A percentile compares a stretch with the other conserved stretches of the same genome.
Conservation (phyloP, 2,113 vertebrate genomes). For the Ptyas mucosa region DNA sequence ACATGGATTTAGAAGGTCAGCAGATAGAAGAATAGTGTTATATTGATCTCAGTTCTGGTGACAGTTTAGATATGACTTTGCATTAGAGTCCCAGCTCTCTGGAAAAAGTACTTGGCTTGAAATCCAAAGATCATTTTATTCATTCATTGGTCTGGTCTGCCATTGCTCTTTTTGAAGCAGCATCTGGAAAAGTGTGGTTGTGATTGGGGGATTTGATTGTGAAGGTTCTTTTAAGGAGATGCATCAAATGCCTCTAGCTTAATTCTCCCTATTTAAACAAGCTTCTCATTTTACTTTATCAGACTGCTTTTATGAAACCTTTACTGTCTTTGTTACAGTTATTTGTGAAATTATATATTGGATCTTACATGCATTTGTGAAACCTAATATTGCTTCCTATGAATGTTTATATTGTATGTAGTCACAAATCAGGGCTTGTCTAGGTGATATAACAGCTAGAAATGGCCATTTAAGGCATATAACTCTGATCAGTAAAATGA, state of each 20-base stretch:
- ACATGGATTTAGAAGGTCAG: neutral
- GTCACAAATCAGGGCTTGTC: neutral
- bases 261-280: neutral
- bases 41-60: neutral
- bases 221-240: neutral
- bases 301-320: neutral
- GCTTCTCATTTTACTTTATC: neutral
- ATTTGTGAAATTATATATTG: neutral
- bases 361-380: neutral
- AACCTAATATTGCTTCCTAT: neutral
- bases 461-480: neutral
- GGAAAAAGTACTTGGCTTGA: neutral
- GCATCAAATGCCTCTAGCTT: neutral
- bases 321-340: neutral
- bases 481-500: neutral
- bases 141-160: neutral
- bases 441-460: neutral
- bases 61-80: neutral
- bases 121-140: neutral
- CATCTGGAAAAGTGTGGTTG: too few relatives aligned
- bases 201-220: neutral
- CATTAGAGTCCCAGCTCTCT: neutral
- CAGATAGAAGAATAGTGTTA: neutral
- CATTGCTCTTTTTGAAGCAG: neutral
- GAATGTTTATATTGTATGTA: neutral